Conservation (phyloP, 2,888 invertebrate genomes). For the Nomada ferruginata region DNA sequence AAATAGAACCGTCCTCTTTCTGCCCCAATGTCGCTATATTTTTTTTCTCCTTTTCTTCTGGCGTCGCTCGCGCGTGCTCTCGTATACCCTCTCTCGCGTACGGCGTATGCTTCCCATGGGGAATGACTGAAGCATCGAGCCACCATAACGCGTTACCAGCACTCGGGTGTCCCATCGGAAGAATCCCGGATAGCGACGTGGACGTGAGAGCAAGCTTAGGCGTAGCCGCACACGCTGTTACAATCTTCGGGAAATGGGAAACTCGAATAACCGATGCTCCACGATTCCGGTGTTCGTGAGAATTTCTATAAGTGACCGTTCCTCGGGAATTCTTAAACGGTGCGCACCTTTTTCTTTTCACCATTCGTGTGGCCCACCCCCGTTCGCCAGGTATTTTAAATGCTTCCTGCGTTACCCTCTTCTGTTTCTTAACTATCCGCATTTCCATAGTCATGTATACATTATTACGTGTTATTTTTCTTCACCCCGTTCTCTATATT, state of each 20-base stretch:
- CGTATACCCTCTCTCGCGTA: slow-evolving; percentile 34
- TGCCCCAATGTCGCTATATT: slow-evolving; percentile 41
- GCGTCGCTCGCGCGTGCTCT: slow-evolving; percentile 47
- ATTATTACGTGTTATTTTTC: background rate
- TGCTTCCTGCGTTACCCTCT: background rate
- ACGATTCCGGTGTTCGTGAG: slow-evolving; percentile 15
- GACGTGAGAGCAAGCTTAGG: slow-evolving; percentile 28
- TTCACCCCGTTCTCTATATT: background rate
- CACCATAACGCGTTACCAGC: slow-evolving; percentile 55
- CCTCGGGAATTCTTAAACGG: slow-evolving; percentile 7
- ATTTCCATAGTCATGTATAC: background rate
- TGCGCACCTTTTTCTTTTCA: background rate
- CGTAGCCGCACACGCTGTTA: slow-evolving; percentile 20
- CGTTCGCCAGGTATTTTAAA: background rate
- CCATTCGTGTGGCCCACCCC: no score
- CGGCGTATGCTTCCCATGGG: slow-evolving; percentile 66
- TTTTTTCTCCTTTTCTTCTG: slow-evolving; percentile 47
- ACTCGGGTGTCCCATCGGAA: slow-evolving; percentile 49
- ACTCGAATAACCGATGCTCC: slow-evolving; percentile 14
- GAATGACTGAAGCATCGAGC: slow-evolving; percentile 64
- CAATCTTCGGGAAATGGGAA: slow-evolving; percentile 30
- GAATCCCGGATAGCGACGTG: slow-evolving; percentile 48
- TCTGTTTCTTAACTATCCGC: background rate
- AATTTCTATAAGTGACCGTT: slow-evolving; percentile 22
- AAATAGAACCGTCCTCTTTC: slow-evolving; percentile 33